A percentile compares a stretch with the other conserved stretches of the same genome.
Conservation (phyloP, 2,797 vertebrate genomes). For the Microcaecilia unicolor region DNA sequence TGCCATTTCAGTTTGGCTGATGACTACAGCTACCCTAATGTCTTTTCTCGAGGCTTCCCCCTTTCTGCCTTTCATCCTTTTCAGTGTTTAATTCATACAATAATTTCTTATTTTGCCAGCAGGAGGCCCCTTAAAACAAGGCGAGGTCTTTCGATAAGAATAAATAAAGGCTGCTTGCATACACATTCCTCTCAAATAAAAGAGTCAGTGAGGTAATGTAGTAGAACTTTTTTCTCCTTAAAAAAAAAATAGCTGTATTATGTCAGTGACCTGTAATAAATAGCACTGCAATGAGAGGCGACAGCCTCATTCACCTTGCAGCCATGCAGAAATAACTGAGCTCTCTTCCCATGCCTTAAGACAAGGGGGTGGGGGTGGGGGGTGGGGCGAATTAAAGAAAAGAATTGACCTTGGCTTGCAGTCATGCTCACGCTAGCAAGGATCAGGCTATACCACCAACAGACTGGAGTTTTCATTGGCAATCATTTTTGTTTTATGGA, state of each 20-base stretch:
- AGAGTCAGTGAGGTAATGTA: slow-evolving; percentile 12
- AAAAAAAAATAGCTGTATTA: slow-evolving; percentile 14
- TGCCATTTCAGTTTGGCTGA: neutral
- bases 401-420: slow-evolving; percentile 26
- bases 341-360: slow-evolving; percentile 27
- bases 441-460: neutral
- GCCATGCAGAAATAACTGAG: slow-evolving; percentile 46
- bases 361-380: too few relatives aligned
- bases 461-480: neutral
- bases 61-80: neutral
- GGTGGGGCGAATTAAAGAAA: slow-evolving; percentile 18
- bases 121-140: slow-evolving; percentile 32
- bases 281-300: slow-evolving; percentile 34
- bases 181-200: slow-evolving; percentile 19
- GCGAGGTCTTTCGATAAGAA: slow-evolving; percentile 26
- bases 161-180: slow-evolving; percentile 28
- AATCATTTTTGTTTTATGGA: too few relatives aligned
- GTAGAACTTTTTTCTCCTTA: slow-evolving; percentile 5
- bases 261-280: slow-evolving; percentile 50
- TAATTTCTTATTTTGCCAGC: slow-evolving; percentile 30
- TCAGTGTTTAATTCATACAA: slow-evolving; percentile 23
- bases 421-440: neutral
- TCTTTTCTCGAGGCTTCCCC: neutral
- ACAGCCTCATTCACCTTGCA: slow-evolving; percentile 51
- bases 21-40: slow-evolving; percentile 2